Base-by-base conservation (phyloP, 2,113 vertebrate species). In the Cairina moschata region DNA sequence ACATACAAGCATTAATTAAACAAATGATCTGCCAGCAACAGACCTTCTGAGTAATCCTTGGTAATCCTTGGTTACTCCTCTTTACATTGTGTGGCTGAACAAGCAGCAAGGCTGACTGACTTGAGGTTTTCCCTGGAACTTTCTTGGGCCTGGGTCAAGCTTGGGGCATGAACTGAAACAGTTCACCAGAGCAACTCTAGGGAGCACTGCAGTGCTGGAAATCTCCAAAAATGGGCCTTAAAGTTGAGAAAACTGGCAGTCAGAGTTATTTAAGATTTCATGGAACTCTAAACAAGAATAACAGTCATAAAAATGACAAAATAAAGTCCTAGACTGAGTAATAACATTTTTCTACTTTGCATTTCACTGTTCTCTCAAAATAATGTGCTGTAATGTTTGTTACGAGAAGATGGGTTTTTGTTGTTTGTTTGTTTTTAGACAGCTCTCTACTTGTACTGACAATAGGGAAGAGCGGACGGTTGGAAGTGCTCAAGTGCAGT, bases 201-300 rank as follows among this genome's bases (percentile, higher is more conserved):
- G 77, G 88, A 95, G 88, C 83, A 90, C 60, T 90, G 73, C 85
- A 40, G 73, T 58, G 56, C 86, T 95, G 76, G 62, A 50, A 88
- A 94, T 79, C 68, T 77, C 59, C n/a, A 29, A 17, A 82, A 86
- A 55, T 16, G 29, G 44, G 42, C 54, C 54, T 28, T 72, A 9
- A 71, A 68, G 14, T 40, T 50, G 60, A 84, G 8, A 7, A 7
- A 62, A 84, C 68, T 62, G 44, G 36, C 18, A 88, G 25, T 60
- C 46, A 81, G 50, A 77, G 38, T 90, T 81, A 68, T 90, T 94
- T 80, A 83, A 63, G 63, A 66, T 76, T 78, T 69, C 26, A 26
- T 17, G 32, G 48, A 75, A 88, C 69, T 88, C 94, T 88, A 86
- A 87, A 87, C 29, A 87, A 87, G 78, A 91, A 46, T 31, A 62